Evolutionary conservation across 2,113 vertebrate species (phyloP).

Genomic region (Cottus gobio): DNA sequence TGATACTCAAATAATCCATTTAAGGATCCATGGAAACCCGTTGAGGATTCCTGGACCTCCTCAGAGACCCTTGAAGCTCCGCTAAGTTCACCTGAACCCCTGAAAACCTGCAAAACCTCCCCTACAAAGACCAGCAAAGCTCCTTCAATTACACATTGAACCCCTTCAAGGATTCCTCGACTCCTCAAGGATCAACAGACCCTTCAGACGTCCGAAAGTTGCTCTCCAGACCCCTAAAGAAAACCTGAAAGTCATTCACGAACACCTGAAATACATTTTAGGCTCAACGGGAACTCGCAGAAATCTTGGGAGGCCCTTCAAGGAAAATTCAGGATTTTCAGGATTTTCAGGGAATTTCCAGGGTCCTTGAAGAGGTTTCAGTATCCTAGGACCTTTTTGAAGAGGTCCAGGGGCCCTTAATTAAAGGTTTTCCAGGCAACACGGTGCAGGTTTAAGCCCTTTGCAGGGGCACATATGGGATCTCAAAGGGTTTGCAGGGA

Average conservation of each 20-base stretch:
- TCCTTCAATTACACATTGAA: background rate
- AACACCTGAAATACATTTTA: background rate
- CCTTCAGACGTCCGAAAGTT: background rate
- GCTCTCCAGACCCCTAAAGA: background rate
- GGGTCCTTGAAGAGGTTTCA: background rate
- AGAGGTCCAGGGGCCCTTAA: background rate
- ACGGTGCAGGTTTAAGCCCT: background rate
- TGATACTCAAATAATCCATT: too few relatives aligned
- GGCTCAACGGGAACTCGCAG: background rate
- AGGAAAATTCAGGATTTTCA: background rate
- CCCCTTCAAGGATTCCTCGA: background rate
- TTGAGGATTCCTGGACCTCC: too few relatives aligned
- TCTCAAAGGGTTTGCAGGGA: background rate
- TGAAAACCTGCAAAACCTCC: too few relatives aligned
- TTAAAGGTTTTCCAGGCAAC: background rate
- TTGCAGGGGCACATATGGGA: too few relatives aligned
- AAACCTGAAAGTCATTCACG: background rate
- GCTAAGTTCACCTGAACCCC: too few relatives aligned
- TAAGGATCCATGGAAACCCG: too few relatives aligned
- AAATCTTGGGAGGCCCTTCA: background rate
- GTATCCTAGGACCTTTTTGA: background rate
- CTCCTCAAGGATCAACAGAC: background rate
- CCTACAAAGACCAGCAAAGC: background rate
- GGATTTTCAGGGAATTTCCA: background rate
- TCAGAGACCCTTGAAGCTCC: too few relatives aligned